Percentiles rank a stretch among this genome's conserved stretches.
These are phyloP conservation scores for Equus przewalskii DNA, from an alignment of 2,113 vertebrate species.

Conservation along the genomic window DNA sequence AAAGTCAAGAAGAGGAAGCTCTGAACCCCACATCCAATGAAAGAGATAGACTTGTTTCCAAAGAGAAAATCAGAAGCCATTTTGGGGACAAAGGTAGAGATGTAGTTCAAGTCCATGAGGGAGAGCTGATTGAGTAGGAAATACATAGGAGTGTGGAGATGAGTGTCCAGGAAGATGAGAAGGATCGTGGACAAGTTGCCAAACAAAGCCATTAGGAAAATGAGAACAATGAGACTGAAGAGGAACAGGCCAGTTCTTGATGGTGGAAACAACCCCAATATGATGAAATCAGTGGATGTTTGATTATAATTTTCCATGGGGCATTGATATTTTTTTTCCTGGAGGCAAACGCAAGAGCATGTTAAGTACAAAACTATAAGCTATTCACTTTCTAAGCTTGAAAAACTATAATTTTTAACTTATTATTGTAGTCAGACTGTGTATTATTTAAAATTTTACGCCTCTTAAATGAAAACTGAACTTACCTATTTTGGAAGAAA, in stretches of 20 bases:
- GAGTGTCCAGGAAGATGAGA: background rate
- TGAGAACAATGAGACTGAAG: background rate
- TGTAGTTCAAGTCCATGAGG: background rate
- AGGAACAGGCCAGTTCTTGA: background rate
- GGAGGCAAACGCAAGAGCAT: background rate
- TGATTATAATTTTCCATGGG: background rate
- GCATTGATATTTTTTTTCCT: background rate
- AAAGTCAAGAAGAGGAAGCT: background rate
- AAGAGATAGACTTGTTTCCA: background rate
- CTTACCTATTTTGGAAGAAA: background rate
- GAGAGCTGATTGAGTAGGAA: background rate
- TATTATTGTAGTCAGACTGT: background rate
- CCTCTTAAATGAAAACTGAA: background rate
- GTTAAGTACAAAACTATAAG: background rate
- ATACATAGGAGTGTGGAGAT: constrained; percentile 14
- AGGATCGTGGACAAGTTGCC: background rate
- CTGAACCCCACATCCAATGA: background rate
- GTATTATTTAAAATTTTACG: background rate
- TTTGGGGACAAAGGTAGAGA: background rate
- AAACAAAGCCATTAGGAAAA: background rate
- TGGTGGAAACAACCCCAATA: background rate
- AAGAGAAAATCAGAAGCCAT: background rate
- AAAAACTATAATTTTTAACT: background rate
- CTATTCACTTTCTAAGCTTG: background rate
- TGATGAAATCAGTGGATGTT: background rate